Evolutionary conservation across 2,888 invertebrate species (phyloP).

Genomic region (Trachelus iudaicus): DNA sequence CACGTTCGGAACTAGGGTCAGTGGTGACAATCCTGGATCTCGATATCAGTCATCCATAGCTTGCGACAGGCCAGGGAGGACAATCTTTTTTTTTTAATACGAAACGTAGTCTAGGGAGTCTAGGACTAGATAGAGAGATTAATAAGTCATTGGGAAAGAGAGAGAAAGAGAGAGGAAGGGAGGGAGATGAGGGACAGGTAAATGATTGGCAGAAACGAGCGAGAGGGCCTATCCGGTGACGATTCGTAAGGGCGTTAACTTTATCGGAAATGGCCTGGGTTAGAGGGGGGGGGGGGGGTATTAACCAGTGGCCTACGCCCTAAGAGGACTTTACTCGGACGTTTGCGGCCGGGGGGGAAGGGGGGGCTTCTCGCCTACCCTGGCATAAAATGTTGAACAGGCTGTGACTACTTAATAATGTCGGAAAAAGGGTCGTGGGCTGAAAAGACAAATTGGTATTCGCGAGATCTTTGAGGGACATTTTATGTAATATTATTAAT

Average conservation of each 20-base stretch:
- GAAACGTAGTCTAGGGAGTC: not conserved
- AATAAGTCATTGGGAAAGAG: conserved; percentile 1
- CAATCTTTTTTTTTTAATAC: not conserved
- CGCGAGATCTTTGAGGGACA: not conserved
- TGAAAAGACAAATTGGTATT: not conserved
- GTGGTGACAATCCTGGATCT: not conserved
- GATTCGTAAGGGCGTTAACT: not conserved
- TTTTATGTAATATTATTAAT: not conserved
- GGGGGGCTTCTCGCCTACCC: not conserved
- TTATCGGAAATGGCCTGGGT: not conserved
- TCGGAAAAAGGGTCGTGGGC: not conserved
- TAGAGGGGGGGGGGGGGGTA: not conserved
- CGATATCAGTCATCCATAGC: not conserved
- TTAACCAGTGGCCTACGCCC: not conserved
- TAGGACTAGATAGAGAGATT: not conserved
- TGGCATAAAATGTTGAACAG: not conserved
- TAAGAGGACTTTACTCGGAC: not conserved
- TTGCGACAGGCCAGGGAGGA: not conserved
- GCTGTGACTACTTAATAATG: not conserved
- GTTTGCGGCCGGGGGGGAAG: not conserved
- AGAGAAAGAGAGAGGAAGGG: conserved; percentile 7
- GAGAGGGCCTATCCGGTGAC: conserved; percentile 47
- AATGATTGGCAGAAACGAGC: conserved; percentile 34
- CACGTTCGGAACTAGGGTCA: not conserved
- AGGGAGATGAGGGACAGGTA: conserved; percentile 3